Base-by-base conservation (phyloP, 2,888 invertebrate genomes). In the Chrysodeixis includens region DNA sequence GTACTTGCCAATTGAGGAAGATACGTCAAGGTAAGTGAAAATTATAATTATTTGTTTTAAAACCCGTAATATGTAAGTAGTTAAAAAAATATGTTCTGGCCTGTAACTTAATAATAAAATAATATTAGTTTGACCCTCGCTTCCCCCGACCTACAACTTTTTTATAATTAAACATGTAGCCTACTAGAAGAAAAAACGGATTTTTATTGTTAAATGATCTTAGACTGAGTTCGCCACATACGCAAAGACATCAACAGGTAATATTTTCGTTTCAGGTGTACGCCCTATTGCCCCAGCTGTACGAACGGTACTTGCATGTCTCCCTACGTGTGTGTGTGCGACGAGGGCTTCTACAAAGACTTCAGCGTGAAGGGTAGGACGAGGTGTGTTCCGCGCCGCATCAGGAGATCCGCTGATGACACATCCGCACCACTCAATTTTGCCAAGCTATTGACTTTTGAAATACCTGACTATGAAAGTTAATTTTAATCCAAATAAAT, bases 291-390 rank as follows among this genome's bases (percentile, higher is more conserved):
- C 20, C 46, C 46, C 10, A 49, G 46, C 46, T 49, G 46, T 9
- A 10, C 16, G 10, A 49, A 49, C 20, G 46, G 46, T 49, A 49
- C 46, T 10, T 49, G 46, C 20, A 10, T 49, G 8, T 49, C 20
- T 9, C 46, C 46, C 18, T 49, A 20, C 20, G 46, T 49, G 9
- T 49, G 46, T 49, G 46, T 49, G 8, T 49, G 46, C 46, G 20
- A 49, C 46, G 10, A 1, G 10, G 46, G 20, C 46, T 49, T 9
- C 20, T 20, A 10, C 10, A 49, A 49, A 49, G 46, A 49, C 20
- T 49, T 49, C 20, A 49, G 46, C 12, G 46, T 49, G 46, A 49
- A 49, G 16, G 46, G 46, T 18, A 49, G 46, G 46, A 8, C 46
- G 9, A 20, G 18, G 8, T 49, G 46, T 18, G 1, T 49, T n/a